Evolutionary conservation across 2,113 vertebrate species (phyloP), one percentile per base, ranked within the genome.

Genomic region (Hippocampus guttulatus): DNA sequence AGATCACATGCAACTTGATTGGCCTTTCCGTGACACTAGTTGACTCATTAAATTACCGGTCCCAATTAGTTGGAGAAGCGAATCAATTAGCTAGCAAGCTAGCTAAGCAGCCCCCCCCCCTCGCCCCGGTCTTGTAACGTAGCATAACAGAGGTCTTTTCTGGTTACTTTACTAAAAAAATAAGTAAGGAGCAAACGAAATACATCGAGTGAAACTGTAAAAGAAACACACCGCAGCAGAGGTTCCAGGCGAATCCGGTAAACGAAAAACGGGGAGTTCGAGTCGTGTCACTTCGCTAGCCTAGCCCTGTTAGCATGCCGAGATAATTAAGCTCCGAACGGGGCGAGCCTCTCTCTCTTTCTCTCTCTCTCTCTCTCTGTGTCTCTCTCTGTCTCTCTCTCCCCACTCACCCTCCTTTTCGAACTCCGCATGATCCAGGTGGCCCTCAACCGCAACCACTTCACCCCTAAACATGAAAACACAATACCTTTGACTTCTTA

Each of bases 21-120:
- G 73, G 55, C 55, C 69, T 71, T 6, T 76, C 64, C 33, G 40
- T 49, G 58, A 71, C 69, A 69, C 49, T 61, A 74, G 80, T 67
- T 68, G 73, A 82, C 87, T 91, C 91, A 91, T 92, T 92, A 93
- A 89, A 51, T 75, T 81, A 71, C 77, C 73, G 80, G 33, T 38
- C 76, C 88, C 92, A 92, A 93, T 93, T 93, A 93, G 86, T 90
- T 85, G 74, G 70, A 68, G 78, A 84, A 85, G 81, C 63, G 85
- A 84, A 87, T 89, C 91, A 93, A 93, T 92, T 92, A 89, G 90
- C 90, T 85, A 86, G 86, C 77, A 77, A 69, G 91, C 90, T 90
- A 87, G 71, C 54, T 70, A 75, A 71, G 81, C 57, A 77, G 74
- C 75, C 69, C 73, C 55, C 71, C 43, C 10, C 79, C 64, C 21